Conservation (phyloP, 2,113 vertebrate genomes). For the Microcebus lehilahytsara region DNA sequence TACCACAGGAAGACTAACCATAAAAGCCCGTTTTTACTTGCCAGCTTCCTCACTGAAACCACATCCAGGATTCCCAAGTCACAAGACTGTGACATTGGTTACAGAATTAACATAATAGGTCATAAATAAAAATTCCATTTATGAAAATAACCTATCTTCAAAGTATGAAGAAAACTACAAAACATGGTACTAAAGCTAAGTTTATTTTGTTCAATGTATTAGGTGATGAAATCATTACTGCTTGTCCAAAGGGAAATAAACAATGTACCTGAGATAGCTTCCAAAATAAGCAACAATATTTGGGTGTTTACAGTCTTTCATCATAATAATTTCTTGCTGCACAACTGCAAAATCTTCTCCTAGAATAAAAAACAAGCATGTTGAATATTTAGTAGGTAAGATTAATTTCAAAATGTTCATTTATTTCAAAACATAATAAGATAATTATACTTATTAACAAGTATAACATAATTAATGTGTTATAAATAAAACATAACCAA, state of each 20-base stretch:
- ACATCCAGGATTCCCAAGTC: not conserved
- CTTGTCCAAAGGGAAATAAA: conserved; percentile 69
- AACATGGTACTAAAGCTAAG: not conserved
- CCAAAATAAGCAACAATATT: conserved; percentile 99
- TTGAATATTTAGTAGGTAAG: conserved; percentile 62
- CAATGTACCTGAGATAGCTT: conserved; percentile 96
- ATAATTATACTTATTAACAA: not conserved
- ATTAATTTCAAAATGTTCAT: conserved; percentile 7
- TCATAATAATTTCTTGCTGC: conserved; percentile 99
- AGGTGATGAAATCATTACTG: not conserved
- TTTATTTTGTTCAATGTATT: conserved; percentile 40
- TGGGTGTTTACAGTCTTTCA: conserved; percentile 99
- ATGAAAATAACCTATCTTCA: conserved; percentile 17
- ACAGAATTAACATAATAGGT: conserved; percentile 43
- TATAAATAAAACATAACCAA: not conserved
- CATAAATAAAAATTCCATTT: conserved; percentile 42
- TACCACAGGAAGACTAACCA: not conserved
- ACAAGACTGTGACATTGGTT: not conserved
- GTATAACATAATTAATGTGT: not conserved
- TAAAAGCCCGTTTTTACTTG: not conserved
- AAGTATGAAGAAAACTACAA: conserved; percentile 33
- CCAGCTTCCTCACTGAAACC: conserved; percentile 20
- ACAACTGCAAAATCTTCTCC: conserved; percentile 99
- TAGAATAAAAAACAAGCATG: conserved; percentile 80
- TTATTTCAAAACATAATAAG: conserved; percentile 35